These are phyloP conservation scores for Corythornis cristatus DNA, from an alignment of 2,113 vertebrate genomes.

Conservation along the genomic window DNA sequence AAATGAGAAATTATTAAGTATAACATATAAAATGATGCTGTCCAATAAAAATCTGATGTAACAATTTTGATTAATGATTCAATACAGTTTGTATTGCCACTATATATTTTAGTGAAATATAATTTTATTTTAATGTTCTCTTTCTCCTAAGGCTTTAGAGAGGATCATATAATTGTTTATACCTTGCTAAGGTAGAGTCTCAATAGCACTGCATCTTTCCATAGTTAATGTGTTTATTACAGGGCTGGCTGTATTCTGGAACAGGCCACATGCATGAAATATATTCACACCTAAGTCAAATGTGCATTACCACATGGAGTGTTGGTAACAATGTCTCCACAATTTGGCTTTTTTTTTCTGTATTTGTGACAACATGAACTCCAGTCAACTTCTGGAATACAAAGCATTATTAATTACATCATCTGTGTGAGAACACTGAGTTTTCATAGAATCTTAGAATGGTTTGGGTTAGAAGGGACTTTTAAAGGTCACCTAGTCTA, in stretches of 20 bases:
- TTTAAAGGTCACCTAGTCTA: neutral
- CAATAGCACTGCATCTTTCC: neutral
- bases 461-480: neutral
- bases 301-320: accelerated
- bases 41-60: neutral
- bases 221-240: neutral
- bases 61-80: neutral
- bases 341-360: neutral
- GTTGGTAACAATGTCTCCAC: neutral
- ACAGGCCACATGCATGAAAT: neutral
- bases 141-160: neutral
- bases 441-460: neutral
- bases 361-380: neutral
- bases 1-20: too few species aligned
- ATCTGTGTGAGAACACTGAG: neutral
- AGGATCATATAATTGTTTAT: neutral
- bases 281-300: neutral
- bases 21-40: neutral
- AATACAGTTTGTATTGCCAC: neutral
- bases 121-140: neutral
- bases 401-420: neutral
- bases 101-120: neutral
- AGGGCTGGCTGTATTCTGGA: neutral
- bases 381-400: neutral
- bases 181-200: neutral